Percentiles rank a stretch among this genome's conserved stretches.
Conservation (phyloP, 1,140 invertebrate genomes). For the Eurosta solidaginis region DNA sequence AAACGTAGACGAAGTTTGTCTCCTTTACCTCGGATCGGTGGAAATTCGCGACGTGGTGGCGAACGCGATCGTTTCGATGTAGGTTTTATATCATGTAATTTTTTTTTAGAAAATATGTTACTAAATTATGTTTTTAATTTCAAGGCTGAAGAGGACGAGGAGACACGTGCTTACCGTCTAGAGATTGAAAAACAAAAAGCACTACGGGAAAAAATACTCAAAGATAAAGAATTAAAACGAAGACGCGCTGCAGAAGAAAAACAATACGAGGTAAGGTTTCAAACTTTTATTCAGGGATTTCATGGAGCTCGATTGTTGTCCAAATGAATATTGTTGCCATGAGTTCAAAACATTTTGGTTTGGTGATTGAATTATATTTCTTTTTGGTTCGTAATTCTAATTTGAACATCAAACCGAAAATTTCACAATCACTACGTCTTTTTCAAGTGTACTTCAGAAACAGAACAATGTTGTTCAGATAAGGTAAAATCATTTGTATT, state of each 20-base stretch:
- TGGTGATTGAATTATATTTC: too few relatives aligned
- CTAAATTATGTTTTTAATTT: conserved; percentile 25
- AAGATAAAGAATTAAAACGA: conserved; percentile 68
- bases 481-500: too few relatives aligned
- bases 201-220: conserved; percentile 65
- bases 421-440: too few relatives aligned
- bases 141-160: conserved; percentile 66
- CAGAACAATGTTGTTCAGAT: too few relatives aligned
- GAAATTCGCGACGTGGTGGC: background rate
- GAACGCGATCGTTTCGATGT: background rate
- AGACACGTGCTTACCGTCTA: conserved; percentile 67
- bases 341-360: too few relatives aligned
- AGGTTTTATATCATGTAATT: background rate
- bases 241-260: conserved; percentile 64
- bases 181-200: conserved; percentile 71
- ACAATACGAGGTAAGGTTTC: conserved; percentile 49
- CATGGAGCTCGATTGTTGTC: too few relatives aligned
- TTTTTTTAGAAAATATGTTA: background rate
- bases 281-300: too few relatives aligned
- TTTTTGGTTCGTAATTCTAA: too few relatives aligned
- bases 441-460: too few relatives aligned
- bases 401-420: too few relatives aligned
- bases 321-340: too few relatives aligned
- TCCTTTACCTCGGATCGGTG: conserved; percentile 11
- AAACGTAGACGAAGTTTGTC: conserved; percentile 56